phyloP scores from a whole-genome alignment of 2,113 vertebrate species.

The Hiodon tergisus region DNA sequence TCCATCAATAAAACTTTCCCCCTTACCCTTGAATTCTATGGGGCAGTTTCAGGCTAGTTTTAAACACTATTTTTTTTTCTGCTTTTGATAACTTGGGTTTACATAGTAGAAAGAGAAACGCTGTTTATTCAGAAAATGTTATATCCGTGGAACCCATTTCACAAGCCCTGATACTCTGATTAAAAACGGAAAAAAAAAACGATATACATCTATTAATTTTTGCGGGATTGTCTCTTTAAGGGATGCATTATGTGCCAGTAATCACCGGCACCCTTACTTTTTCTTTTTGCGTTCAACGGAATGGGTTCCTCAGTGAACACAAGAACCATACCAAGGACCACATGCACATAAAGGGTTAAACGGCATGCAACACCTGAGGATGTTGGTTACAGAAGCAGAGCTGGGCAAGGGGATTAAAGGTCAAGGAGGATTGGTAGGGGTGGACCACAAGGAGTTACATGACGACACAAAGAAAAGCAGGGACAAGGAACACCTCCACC shows the following conservation, averaged over 20 bases:
- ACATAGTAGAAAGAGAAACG: conserved; percentile 5
- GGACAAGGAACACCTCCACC: conserved; percentile 66
- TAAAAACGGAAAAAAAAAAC: not conserved
- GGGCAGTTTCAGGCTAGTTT: too few species aligned
- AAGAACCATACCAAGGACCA: conserved; percentile 29
- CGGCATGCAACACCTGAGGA: conserved; percentile 59
- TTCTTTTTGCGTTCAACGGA: conserved; percentile 28
- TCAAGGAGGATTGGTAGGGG: conserved; percentile 38
- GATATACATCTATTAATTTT: too few species aligned
- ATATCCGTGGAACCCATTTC: conserved; percentile 56
- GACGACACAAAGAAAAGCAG: conserved; percentile 61
- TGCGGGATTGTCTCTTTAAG: too few species aligned
- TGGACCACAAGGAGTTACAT: conserved; percentile 64
- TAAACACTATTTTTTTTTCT: too few species aligned
- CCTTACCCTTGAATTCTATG: too few species aligned
- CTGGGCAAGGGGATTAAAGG: conserved; percentile 31
- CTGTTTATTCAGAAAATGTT: conserved; percentile 27
- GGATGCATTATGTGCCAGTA: too few species aligned
- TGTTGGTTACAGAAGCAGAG: conserved; percentile 33
- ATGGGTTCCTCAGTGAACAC: conserved; percentile 49
- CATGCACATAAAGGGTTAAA: conserved; percentile 48
- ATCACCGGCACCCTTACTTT: not conserved
- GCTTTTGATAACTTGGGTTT: not conserved
- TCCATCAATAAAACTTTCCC: too few species aligned
- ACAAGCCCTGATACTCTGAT: conserved; percentile 21